A percentile compares a stretch with the other conserved stretches of the same genome.
phyloP scores from a whole-genome alignment of 1,140 invertebrate species.

The Ceratina japonica region DNA sequence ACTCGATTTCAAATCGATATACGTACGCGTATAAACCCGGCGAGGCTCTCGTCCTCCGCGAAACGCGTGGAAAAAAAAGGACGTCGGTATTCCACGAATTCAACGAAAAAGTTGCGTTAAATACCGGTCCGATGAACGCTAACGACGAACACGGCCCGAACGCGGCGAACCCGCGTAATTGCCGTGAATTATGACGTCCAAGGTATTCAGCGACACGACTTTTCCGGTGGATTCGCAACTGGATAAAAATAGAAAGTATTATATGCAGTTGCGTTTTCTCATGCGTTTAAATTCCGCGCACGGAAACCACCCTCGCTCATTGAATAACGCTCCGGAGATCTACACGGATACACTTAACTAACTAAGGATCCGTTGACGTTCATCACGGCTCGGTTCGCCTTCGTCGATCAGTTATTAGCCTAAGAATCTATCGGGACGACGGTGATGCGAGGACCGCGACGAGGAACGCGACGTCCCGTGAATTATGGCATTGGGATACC shows the following conservation, averaged over 20 bases:
- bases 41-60: too few relatives aligned
- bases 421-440: constrained; percentile 25
- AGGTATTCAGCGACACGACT: constrained; percentile 41
- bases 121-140: too few relatives aligned
- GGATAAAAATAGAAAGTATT: constrained; percentile 49
- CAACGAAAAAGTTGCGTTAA: too few relatives aligned
- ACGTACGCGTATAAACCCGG: too few relatives aligned
- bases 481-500: constrained; percentile 53
- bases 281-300: not conserved
- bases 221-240: constrained; percentile 45
- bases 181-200: constrained; percentile 30
- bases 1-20: not conserved
- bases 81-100: too few relatives aligned
- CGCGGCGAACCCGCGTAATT: too few relatives aligned
- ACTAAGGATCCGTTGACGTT: not conserved
- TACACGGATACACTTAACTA: too few relatives aligned
- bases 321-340: not conserved
- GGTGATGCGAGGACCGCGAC: not conserved
- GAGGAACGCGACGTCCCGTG: constrained; percentile 11
- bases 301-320: too few relatives aligned
- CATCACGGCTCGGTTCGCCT: too few relatives aligned
- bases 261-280: constrained; percentile 26
- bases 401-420: not conserved
- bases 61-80: too few relatives aligned
- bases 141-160: too few relatives aligned